A percentile compares a stretch with the other conserved stretches of the same genome.
These are phyloP conservation scores for Hylia prasina DNA, from an alignment of 2,113 vertebrate species.

Conservation along the genomic window DNA sequence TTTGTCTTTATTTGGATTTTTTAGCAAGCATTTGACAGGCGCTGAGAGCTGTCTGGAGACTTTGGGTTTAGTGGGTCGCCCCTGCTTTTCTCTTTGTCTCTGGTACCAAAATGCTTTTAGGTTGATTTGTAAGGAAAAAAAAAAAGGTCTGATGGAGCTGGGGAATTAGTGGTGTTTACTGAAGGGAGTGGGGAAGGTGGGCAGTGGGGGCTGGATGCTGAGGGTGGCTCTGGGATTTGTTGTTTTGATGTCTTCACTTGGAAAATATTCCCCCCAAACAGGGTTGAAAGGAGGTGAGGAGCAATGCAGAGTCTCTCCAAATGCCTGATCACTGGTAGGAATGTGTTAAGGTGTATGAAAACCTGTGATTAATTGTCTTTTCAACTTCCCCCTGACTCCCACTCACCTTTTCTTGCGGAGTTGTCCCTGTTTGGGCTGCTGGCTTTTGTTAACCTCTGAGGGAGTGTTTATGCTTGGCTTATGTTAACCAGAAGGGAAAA, in stretches of 20 bases:
- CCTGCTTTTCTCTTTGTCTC: background rate
- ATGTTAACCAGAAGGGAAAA: slow-evolving; percentile 3
- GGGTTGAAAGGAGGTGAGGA: background rate
- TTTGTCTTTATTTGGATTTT: slow-evolving; percentile 45
- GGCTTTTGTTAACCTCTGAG: slow-evolving; percentile 28
- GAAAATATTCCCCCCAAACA: background rate
- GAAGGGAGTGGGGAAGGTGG: background rate
- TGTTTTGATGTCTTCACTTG: background rate
- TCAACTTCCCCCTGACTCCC: background rate
- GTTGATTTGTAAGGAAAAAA: background rate
- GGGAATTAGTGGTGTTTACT: background rate
- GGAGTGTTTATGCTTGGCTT: background rate
- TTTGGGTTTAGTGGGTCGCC: background rate
- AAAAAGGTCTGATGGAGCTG: background rate
- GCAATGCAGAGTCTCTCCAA: background rate
- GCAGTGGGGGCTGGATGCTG: background rate
- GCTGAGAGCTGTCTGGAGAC: background rate
- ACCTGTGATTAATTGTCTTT: background rate
- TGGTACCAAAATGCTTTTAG: background rate
- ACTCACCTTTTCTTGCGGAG: background rate
- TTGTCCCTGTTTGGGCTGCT: background rate
- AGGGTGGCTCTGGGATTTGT: background rate
- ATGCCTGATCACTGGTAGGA: background rate
- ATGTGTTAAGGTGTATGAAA: background rate
- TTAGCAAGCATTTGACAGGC: background rate